Conservation (phyloP, 2,113 vertebrate species). For the Cyphomyrus discorhynchus region DNA sequence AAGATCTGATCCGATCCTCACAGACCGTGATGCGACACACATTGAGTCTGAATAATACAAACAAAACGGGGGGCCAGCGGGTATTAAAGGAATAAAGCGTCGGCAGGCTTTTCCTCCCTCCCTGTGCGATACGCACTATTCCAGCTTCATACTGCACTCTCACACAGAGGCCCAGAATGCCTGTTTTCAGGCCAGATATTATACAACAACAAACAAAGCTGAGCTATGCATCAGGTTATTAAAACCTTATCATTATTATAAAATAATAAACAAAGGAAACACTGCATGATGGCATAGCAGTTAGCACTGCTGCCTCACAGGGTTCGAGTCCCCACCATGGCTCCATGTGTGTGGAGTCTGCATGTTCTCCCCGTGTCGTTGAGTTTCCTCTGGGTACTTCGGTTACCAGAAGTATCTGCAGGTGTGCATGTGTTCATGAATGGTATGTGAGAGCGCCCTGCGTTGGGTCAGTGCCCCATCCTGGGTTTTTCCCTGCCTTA, state of each 20-base stretch:
- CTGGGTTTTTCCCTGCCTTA: background rate
- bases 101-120: background rate
- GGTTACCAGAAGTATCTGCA: background rate
- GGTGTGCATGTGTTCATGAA: background rate
- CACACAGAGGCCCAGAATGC: background rate
- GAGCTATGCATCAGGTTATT: background rate
- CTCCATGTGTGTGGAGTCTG: background rate
- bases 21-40: background rate
- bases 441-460: background rate
- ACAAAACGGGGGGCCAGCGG: background rate
- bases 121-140: background rate
- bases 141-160: background rate
- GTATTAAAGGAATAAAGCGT: background rate
- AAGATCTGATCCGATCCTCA: background rate
- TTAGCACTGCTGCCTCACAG: background rate
- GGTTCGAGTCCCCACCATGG: background rate
- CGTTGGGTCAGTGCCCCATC: background rate
- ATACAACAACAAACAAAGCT: background rate
- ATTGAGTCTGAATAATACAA: background rate
- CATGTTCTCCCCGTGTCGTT: background rate
- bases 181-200: constrained; percentile 28
- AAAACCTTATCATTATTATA: background rate
- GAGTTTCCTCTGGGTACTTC: background rate
- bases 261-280: background rate
- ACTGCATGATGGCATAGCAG: background rate